Evolutionary conservation across 1,140 invertebrate species (phyloP), one percentile per base, ranked within the genome.

Genomic region (Lordiphosa clarofinis): DNA sequence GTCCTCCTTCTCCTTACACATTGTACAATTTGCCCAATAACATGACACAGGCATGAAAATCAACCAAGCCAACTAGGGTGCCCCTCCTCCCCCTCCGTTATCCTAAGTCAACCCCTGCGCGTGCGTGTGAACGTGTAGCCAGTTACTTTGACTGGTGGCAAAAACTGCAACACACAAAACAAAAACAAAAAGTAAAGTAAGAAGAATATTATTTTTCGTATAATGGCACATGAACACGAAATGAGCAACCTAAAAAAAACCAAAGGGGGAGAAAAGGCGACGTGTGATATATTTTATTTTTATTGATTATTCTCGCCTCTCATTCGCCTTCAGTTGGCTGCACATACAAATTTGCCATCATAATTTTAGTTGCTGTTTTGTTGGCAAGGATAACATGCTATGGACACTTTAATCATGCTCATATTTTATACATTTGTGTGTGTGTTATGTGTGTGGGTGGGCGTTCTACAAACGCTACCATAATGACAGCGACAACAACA

Each of bases 221-320:
- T 82, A 82, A 82, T 82, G 72, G 76, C 78, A 84, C 78, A 82
- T 82, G 72, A 82, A 82, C 76, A 82, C 76, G 76, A 82, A 82
- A 84, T 82, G 76, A 82, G 68, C 78, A 82, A 43, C 73, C 44
- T 39, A 21, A 42, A 19, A 68, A 13, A n/a, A 39, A 28, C 31
- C 19, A 9, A 12, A 31, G 40, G 36, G 21, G 28, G 46, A 42
- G 33, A 52, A 24, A 49, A 55, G 49, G 53, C 72, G 59, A 64
- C 67, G 76, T 82, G 76, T 82, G 76, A 82, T 82, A 82, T 82
- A 82, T 82, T 84, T 82, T 82, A 82, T 82, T 82, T 82, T 82
- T 82, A 82, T 82, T 82, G 76, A 82, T 82, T 82, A 82, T 82
- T 84, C 63, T 68, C 48, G 10, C 21, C 11, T 24, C 37, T n/a